Conservation (phyloP, 2,888 invertebrate species). For the Bellardia pandia region DNA sequence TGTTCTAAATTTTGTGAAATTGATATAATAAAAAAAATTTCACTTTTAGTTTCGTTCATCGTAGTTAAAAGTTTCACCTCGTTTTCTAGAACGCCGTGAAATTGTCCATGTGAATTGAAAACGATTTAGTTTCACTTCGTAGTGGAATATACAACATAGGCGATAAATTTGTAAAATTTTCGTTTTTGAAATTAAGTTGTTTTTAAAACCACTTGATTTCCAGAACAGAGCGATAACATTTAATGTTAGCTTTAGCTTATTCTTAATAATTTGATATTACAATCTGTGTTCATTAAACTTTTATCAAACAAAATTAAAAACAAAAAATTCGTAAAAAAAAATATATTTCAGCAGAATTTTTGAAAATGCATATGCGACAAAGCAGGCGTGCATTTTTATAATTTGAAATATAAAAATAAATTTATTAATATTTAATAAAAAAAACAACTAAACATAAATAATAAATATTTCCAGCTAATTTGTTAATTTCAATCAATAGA, state of each 20-base stretch:
- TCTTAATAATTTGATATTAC: conserved; percentile 34
- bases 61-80: too few species aligned
- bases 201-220: too few species aligned
- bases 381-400: conserved; percentile 62
- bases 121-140: too few species aligned
- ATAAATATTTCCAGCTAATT: conserved; percentile 24
- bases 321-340: background rate
- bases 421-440: conserved; percentile 24
- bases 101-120: too few species aligned
- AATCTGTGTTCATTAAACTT: background rate
- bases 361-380: conserved; percentile 42
- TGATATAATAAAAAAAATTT: too few species aligned
- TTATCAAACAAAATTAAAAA: background rate
- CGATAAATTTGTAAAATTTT: too few species aligned
- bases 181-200: too few species aligned
- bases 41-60: too few species aligned
- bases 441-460: conserved; percentile 3
- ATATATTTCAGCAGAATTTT: conserved; percentile 2
- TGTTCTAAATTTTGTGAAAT: too few species aligned
- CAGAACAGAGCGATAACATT: too few species aligned
- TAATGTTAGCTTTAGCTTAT: background rate
- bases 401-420: conserved; percentile 33
- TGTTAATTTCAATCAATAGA: conserved; percentile 10
- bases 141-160: too few species aligned
- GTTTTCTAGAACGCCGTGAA: too few species aligned